Evolutionary conservation across 1,140 invertebrate genomes (phyloP).

Genomic region (Trichogramma pretiosum): DNA sequence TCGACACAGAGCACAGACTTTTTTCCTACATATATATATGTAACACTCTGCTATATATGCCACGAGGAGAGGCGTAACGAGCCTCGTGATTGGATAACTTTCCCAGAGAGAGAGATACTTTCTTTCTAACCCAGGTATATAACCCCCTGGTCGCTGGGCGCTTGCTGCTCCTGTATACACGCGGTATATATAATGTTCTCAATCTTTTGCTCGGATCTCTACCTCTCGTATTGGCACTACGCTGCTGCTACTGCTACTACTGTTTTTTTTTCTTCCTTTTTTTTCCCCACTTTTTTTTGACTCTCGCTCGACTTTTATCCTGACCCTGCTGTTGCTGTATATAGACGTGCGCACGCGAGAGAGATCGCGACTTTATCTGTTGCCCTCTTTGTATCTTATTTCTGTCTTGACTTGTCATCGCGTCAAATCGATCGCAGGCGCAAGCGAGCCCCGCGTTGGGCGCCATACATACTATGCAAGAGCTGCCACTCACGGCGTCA

Average conservation of each 20-base stretch:
- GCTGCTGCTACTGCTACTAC: not conserved
- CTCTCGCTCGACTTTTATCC: conserved; percentile 17
- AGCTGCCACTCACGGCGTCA: too few relatives aligned
- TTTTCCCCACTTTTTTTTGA: conserved; percentile 12
- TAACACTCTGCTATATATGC: conserved; percentile 43
- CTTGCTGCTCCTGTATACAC: too few relatives aligned
- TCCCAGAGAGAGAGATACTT: conserved; percentile 33
- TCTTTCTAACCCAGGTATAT: conserved; percentile 14
- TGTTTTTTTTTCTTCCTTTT: conserved; percentile 5
- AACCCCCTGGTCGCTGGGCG: too few relatives aligned
- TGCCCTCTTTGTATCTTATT: conserved; percentile 1
- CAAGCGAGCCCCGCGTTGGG: too few relatives aligned
- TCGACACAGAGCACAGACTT: too few relatives aligned
- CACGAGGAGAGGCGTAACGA: conserved; percentile 40
- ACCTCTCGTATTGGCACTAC: conserved; percentile 15
- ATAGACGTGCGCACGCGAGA: too few relatives aligned
- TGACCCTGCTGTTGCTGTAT: too few relatives aligned
- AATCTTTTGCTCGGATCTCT: conserved; percentile 20
- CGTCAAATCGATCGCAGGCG: conserved; percentile 3
- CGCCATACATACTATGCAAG: too few relatives aligned
- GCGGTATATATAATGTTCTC: too few relatives aligned
- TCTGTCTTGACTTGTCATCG: not conserved
- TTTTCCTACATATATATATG: too few relatives aligned
- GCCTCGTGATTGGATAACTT: conserved; percentile 45
- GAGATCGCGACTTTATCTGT: conserved; percentile 10